phyloP scores from a whole-genome alignment of 2,888 invertebrate species.

The Zygothrica quintamaculata region DNA sequence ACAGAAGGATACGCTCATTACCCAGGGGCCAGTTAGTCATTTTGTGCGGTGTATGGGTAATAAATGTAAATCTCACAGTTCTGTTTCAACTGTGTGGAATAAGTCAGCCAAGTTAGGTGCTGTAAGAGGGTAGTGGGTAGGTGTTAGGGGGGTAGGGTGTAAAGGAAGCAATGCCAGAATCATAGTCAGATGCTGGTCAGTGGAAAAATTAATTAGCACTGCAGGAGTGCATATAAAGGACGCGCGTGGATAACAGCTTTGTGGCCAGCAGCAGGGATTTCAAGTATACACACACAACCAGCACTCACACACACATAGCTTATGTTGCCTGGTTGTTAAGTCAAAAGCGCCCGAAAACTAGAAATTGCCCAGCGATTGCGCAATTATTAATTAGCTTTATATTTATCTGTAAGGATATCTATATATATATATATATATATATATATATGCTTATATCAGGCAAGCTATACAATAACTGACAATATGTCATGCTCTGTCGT shows the following conservation, averaged over 20 bases:
- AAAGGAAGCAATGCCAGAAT: too few relatives aligned
- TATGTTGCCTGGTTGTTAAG: slow-evolving; percentile 40
- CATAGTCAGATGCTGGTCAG: slow-evolving; percentile 70
- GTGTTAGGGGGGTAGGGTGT: too few relatives aligned
- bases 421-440: too few relatives aligned
- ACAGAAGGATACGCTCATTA: slow-evolving; percentile 64
- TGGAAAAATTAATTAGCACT: slow-evolving; percentile 79
- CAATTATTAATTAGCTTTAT: slow-evolving; percentile 71
- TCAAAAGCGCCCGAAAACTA: slow-evolving; percentile 56
- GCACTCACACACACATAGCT: slow-evolving; percentile 15
- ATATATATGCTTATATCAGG: too few relatives aligned
- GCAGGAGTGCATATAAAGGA: slow-evolving; percentile 70
- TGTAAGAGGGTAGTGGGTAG: too few relatives aligned
- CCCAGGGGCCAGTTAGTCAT: slow-evolving; percentile 63
- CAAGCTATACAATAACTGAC: too few relatives aligned
- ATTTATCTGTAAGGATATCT: neutral
- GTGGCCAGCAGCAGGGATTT: slow-evolving; percentile 19
- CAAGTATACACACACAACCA: slow-evolving; percentile 22
- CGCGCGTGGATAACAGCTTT: slow-evolving; percentile 30
- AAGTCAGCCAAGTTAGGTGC: too few relatives aligned
- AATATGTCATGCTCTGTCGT: too few relatives aligned
- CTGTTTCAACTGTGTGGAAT: slow-evolving; percentile 17
- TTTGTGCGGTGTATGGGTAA: slow-evolving; percentile 60
- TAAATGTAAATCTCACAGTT: slow-evolving; percentile 75
- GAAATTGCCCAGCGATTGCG: slow-evolving; percentile 39